phyloP scores from a whole-genome alignment of 2,113 vertebrate genomes.

The Crotalus horridus region DNA sequence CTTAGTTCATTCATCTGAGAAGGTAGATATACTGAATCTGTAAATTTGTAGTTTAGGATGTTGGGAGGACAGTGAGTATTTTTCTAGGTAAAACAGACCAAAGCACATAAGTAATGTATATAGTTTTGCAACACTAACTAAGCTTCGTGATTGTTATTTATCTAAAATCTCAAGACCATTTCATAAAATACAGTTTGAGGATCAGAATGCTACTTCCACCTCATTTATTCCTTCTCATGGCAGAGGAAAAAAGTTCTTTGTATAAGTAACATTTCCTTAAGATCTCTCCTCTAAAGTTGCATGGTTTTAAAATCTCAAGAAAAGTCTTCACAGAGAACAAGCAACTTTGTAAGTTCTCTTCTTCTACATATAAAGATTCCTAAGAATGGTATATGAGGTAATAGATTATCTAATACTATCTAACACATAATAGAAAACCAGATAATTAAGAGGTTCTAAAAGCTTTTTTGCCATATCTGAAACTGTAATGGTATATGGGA shows the following conservation, averaged over 20 bases:
- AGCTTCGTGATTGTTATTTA: not conserved
- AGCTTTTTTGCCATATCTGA: not conserved
- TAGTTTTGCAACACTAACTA: not conserved
- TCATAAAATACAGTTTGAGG: not conserved
- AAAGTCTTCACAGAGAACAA: not conserved
- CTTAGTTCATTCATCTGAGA: conserved; percentile 33
- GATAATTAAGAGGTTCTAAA: not conserved
- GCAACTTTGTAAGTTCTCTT: not conserved
- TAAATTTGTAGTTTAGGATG: not conserved
- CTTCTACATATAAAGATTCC: not conserved
- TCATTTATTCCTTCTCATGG: not conserved
- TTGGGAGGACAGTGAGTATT: not conserved
- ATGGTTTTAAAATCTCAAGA: not conserved
- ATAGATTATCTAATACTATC: not conserved
- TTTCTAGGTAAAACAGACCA: not conserved
- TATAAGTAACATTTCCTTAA: not conserved
- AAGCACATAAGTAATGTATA: not conserved
- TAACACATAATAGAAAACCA: not conserved
- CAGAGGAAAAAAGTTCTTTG: not conserved
- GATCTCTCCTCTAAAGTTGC: not conserved
- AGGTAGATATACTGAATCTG: not conserved
- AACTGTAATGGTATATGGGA: not conserved
- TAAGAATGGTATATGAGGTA: not conserved
- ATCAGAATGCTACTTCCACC: not conserved
- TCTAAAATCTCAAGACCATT: not conserved